Evolutionary conservation across 2,113 vertebrate genomes (phyloP).

Genomic region (Hipposideros armiger): DNA sequence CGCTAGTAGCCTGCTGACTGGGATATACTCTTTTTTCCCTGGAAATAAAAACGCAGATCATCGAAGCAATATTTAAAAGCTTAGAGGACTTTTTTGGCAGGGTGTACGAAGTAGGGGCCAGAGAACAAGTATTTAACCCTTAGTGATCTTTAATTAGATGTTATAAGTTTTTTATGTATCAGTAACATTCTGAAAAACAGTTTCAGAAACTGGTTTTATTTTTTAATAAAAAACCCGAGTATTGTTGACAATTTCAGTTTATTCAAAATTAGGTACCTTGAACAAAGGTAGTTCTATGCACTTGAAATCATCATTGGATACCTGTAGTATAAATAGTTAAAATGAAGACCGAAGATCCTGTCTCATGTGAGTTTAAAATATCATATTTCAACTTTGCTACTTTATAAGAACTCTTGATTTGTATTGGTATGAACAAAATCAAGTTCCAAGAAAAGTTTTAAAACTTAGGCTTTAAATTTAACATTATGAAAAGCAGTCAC

Average conservation of each 20-base stretch:
- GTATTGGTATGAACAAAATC: conserved; percentile 41
- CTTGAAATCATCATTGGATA: conserved; percentile 32
- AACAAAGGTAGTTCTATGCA: conserved; percentile 48
- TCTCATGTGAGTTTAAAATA: conserved; percentile 77
- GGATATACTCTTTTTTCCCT: conserved; percentile 87
- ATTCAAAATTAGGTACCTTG: conserved; percentile 21
- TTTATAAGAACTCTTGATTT: conserved; percentile 71
- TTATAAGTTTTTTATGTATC: conserved; percentile 50
- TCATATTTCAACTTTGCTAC: conserved; percentile 73
- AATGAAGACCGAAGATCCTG: conserved; percentile 54
- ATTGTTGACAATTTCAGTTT: conserved; percentile 34
- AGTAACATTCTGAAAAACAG: conserved; percentile 62
- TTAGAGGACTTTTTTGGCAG: conserved; percentile 94
- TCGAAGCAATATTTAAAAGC: conserved; percentile 98
- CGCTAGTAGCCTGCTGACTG: conserved; percentile 80
- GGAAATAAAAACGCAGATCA: conserved; percentile 91
- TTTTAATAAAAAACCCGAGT: conserved; percentile 10
- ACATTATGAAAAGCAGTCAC: conserved; percentile 53
- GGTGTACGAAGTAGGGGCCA: conserved; percentile 89
- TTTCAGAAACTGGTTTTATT: conserved; percentile 60
- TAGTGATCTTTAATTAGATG: conserved; percentile 88
- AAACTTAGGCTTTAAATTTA: conserved; percentile 63
- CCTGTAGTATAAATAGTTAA: conserved; percentile 80
- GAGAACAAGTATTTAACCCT: conserved; percentile 95
- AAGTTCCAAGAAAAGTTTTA: conserved; percentile 63